phyloP scores from a whole-genome alignment of 2,888 invertebrate species.

The Adelognathus sp. region DNA sequence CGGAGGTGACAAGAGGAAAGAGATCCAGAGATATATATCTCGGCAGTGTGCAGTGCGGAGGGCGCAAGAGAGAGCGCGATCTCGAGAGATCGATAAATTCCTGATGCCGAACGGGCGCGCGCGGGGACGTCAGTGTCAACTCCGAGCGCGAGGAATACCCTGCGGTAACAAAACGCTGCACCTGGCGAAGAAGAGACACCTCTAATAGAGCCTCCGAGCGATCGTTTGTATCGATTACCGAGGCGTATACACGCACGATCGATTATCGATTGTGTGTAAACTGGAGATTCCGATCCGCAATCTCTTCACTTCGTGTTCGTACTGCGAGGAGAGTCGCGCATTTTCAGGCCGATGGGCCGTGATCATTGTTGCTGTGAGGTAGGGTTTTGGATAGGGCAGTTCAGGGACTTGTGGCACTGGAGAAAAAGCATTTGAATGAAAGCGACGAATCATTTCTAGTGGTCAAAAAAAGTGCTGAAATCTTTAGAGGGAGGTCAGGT shows the following conservation, averaged over 20 bases:
- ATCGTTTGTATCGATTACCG: slow-evolving; percentile 44
- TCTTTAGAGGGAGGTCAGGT: neutral
- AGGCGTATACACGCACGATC: slow-evolving; percentile 46
- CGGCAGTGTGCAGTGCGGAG: neutral
- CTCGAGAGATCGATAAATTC: slow-evolving; percentile 60
- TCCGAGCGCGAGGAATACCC: slow-evolving; percentile 29
- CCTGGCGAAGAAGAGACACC: slow-evolving; percentile 50
- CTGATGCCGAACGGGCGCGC: slow-evolving; percentile 48
- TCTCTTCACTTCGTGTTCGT: neutral
- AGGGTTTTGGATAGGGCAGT: neutral
- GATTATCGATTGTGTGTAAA: slow-evolving; percentile 53
- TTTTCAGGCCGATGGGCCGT: slow-evolving; percentile 34
- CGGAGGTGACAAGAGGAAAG: slow-evolving; percentile 34
- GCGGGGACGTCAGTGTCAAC: slow-evolving; percentile 57
- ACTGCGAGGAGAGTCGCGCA: slow-evolving; percentile 22
- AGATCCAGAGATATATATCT: slow-evolving; percentile 53
- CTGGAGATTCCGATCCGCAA: slow-evolving; percentile 5
- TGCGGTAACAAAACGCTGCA: slow-evolving; percentile 38
- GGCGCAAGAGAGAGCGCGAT: slow-evolving; percentile 46
- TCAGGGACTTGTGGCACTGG: neutral
- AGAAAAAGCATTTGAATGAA: neutral
- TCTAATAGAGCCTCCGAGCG: slow-evolving; percentile 54
- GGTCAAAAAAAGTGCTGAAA: slow-evolving; percentile 17
- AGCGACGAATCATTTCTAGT: neutral
- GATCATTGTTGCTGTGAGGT: neutral